A percentile compares a stretch with the other conserved stretches of the same genome.
Evolutionary conservation across 2,797 vertebrate species (phyloP).

Genomic region (Hirundo rustica): DNA sequence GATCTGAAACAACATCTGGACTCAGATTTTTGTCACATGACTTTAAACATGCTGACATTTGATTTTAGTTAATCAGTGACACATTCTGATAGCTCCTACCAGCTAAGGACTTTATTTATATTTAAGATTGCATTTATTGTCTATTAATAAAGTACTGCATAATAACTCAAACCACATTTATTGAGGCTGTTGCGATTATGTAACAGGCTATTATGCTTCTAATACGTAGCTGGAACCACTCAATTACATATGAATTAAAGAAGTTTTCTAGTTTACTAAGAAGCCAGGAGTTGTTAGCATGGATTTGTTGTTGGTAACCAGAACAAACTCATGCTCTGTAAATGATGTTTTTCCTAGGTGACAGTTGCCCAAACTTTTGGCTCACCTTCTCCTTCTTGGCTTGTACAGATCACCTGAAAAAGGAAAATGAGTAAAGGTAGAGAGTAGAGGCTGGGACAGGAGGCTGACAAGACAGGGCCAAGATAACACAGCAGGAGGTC

Average conservation of each 20-base stretch:
- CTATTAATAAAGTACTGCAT: constrained; percentile 31
- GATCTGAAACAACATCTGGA: constrained; percentile 41
- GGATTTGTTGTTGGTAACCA: not conserved
- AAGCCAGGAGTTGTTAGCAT: not conserved
- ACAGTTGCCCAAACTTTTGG: not conserved
- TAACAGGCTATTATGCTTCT: constrained; percentile 51
- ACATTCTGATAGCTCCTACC: constrained; percentile 31
- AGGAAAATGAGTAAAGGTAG: not conserved
- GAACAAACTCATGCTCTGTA: not conserved
- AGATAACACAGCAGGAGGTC: not conserved
- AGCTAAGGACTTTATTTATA: constrained; percentile 48
- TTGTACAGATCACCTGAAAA: not conserved
- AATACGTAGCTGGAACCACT: constrained; percentile 49
- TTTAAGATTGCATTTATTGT: constrained; percentile 40
- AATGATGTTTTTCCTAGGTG: not conserved
- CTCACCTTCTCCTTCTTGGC: not conserved
- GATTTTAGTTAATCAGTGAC: not conserved
- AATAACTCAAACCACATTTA: constrained; percentile 64
- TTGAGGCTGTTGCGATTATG: constrained; percentile 27
- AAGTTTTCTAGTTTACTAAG: constrained; percentile 17
- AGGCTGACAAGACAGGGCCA: not conserved
- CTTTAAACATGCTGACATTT: constrained; percentile 28
- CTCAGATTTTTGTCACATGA: constrained; percentile 18
- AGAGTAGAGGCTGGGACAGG: not conserved
- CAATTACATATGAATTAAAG: constrained; percentile 27